Evolutionary conservation across 2,888 invertebrate species (phyloP).

Genomic region (Campoletis raptor): DNA sequence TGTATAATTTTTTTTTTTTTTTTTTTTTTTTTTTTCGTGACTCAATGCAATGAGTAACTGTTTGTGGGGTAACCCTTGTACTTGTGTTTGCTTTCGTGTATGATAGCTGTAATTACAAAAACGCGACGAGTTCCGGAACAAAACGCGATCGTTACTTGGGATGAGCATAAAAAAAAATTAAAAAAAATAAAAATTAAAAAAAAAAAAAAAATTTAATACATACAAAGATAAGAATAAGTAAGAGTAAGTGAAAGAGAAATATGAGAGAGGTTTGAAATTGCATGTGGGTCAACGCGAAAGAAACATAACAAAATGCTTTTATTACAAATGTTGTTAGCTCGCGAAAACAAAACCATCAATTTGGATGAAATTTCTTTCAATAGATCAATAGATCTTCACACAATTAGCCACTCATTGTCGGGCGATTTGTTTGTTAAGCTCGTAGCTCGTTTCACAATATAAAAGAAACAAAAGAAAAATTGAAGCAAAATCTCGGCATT

Average conservation of each 20-base stretch:
- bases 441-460: too few relatives aligned
- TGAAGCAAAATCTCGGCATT: too few relatives aligned
- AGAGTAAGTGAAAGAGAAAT: neutral
- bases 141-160: conserved; percentile 54
- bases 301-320: too few relatives aligned
- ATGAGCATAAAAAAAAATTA: conserved; percentile 11
- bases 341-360: too few relatives aligned
- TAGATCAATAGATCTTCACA: too few relatives aligned
- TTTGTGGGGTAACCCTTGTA: neutral
- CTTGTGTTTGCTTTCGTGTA: conserved; percentile 11
- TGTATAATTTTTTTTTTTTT: neutral
- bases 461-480: too few relatives aligned
- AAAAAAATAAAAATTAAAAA: neutral
- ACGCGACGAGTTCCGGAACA: conserved; percentile 60
- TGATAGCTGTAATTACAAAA: conserved; percentile 55
- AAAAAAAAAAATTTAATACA: neutral
- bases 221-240: neutral
- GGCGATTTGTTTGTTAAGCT: too few relatives aligned
- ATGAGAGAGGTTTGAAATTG: conserved; percentile 53
- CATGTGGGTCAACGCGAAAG: conserved; percentile 20
- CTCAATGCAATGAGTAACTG: neutral
- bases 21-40: conserved; percentile 13
- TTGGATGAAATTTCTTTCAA: too few relatives aligned
- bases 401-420: too few relatives aligned
- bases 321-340: too few relatives aligned